These are phyloP conservation scores for Acromyrmex heyeri DNA, from an alignment of 1,140 invertebrate genomes.

Conservation along the genomic window DNA sequence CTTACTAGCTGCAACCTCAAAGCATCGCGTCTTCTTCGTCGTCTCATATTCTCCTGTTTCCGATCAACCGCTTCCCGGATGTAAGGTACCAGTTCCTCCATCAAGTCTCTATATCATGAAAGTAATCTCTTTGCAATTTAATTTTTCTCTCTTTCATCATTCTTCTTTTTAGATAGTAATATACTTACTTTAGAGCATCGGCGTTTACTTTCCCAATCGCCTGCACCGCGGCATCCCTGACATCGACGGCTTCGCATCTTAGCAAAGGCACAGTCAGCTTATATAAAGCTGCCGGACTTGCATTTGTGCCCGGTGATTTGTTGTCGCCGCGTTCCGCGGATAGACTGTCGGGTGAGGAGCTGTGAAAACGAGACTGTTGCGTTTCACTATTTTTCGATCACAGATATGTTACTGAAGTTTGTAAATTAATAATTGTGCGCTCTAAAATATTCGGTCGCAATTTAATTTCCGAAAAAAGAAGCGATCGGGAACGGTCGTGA, in stretches of 20 bases:
- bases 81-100: constrained; percentile 97
- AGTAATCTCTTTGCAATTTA: background rate
- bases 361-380: constrained; percentile 80
- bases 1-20: constrained; percentile 96
- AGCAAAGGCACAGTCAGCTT: constrained; percentile 96
- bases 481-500: constrained; percentile 76
- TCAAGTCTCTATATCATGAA: constrained; percentile 92
- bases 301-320: constrained; percentile 88
- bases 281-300: constrained; percentile 94
- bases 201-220: constrained; percentile 97
- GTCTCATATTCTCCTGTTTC: constrained; percentile 98
- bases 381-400: constrained; percentile 13
- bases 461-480: constrained; percentile 58
- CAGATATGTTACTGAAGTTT: background rate
- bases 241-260: constrained; percentile 96
- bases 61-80: constrained; percentile 98
- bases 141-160: background rate
- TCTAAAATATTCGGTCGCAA: constrained; percentile 18
- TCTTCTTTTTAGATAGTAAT: background rate
- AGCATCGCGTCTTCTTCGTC: constrained; percentile 95
- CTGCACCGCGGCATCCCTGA: constrained; percentile 96
- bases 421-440: constrained; percentile 39
- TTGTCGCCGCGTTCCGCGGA: constrained; percentile 92
- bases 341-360: constrained; percentile 95
- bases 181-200: constrained; percentile 95